Evolutionary conservation across 2,888 invertebrate genomes (phyloP).

Genomic region (Scaptomyza reducta): DNA sequence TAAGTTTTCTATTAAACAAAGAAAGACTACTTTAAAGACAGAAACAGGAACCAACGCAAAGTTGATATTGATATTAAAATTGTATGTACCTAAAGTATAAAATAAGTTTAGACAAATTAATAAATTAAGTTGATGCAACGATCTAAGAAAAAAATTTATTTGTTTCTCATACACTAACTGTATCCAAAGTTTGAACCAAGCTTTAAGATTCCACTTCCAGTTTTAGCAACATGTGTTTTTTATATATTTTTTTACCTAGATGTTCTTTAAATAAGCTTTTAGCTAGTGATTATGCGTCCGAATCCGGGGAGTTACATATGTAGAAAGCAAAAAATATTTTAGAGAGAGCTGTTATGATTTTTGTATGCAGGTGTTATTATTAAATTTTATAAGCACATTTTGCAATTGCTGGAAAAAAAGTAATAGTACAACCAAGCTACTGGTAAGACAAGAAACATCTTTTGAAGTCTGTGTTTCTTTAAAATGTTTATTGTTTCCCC

Average conservation of each 20-base stretch:
- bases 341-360: too few relatives aligned
- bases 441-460: too few relatives aligned
- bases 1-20: conserved; percentile 47
- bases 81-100: conserved; percentile 56
- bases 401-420: too few relatives aligned
- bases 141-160: conserved; percentile 3
- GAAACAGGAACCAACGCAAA: conserved; percentile 36
- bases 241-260: background rate
- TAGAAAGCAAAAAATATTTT: too few relatives aligned
- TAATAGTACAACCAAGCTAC: too few relatives aligned
- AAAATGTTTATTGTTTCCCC: too few relatives aligned
- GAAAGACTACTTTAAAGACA: conserved; percentile 40
- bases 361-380: too few relatives aligned
- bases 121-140: conserved; percentile 50
- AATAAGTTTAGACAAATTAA: conserved; percentile 50
- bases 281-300: too few relatives aligned
- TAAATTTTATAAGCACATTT: too few relatives aligned
- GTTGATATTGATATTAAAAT: conserved; percentile 48
- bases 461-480: too few relatives aligned
- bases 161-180: background rate
- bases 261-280: too few relatives aligned
- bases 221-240: conserved; percentile 36
- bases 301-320: too few relatives aligned
- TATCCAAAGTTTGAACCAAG: background rate
- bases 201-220: background rate